Conservation (phyloP, 2,113 vertebrate genomes). For the Bos javanicus region DNA sequence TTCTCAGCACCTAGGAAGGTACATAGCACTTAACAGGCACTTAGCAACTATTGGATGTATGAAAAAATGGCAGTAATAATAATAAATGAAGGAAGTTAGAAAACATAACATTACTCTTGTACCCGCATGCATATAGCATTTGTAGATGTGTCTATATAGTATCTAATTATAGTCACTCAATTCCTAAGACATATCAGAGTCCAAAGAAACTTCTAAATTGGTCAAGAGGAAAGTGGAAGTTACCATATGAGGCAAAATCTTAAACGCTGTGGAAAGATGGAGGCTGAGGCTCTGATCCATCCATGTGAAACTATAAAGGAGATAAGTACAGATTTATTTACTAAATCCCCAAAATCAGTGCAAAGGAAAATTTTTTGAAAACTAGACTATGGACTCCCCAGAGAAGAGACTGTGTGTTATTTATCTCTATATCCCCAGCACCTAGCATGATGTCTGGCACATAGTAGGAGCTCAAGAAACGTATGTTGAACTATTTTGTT, state of each 20-base stretch:
- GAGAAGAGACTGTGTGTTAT: not conserved
- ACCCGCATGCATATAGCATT: not conserved
- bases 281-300: not conserved
- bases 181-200: not conserved
- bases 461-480: constrained; percentile 3
- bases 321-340: not conserved
- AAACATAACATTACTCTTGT: not conserved
- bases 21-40: not conserved
- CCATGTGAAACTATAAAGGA: not conserved
- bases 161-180: not conserved
- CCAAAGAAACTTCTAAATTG: not conserved
- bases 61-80: not conserved
- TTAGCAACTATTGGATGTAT: not conserved
- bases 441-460: not conserved
- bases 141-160: not conserved
- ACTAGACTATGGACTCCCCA: not conserved
- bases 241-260: not conserved
- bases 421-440: not conserved
- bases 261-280: not conserved
- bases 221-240: not conserved
- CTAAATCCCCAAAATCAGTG: not conserved
- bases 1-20: not conserved
- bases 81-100: not conserved
- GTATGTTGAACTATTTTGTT: constrained; percentile 14
- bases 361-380: constrained; percentile 15